Percentiles rank a stretch among this genome's conserved stretches.
Conservation (phyloP, 1,140 invertebrate species). For the Megalopta genalis region DNA sequence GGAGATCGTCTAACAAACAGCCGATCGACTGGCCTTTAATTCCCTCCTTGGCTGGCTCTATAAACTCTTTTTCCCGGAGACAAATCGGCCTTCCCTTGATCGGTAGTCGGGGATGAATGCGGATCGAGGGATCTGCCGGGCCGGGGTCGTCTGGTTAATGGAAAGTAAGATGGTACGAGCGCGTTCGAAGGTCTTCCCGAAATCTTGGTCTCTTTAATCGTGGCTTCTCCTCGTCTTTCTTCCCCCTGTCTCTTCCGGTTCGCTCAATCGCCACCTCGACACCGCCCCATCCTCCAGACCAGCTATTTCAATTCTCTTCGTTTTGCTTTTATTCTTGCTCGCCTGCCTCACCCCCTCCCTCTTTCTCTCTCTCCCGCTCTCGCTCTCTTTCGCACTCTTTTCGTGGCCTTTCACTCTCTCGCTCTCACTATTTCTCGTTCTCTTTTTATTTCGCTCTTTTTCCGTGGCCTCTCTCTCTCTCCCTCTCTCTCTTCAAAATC, state of each 20-base stretch:
- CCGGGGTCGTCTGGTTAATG: conserved; percentile 34
- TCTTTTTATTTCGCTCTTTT: too few species aligned
- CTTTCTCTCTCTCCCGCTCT: not conserved
- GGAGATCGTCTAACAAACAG: not conserved
- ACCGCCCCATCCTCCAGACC: not conserved
- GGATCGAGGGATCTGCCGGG: not conserved
- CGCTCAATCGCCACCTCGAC: conserved; percentile 49
- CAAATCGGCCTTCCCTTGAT: conserved; percentile 10
- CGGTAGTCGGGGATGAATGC: not conserved
- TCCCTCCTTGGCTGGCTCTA: not conserved
- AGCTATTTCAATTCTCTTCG: conserved; percentile 4
- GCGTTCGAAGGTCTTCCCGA: conserved; percentile 36
- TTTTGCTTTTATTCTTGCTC: not conserved
- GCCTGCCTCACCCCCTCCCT: too few species aligned
- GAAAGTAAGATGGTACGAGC: conserved; percentile 30
- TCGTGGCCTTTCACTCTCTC: too few species aligned
- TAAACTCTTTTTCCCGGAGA: conserved; percentile 19
- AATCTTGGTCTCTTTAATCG: conserved; percentile 55
- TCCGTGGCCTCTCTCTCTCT: too few species aligned
- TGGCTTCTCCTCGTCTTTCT: conserved; percentile 15
- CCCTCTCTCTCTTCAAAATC: too few species aligned
- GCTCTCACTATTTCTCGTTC: too few species aligned
- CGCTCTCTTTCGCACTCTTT: not conserved
- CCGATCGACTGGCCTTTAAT: conserved; percentile 2
- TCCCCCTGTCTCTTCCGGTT: conserved; percentile 22